Evolutionary conservation across 2,113 vertebrate species (phyloP).

Genomic region (Hyperopisus bebe): DNA sequence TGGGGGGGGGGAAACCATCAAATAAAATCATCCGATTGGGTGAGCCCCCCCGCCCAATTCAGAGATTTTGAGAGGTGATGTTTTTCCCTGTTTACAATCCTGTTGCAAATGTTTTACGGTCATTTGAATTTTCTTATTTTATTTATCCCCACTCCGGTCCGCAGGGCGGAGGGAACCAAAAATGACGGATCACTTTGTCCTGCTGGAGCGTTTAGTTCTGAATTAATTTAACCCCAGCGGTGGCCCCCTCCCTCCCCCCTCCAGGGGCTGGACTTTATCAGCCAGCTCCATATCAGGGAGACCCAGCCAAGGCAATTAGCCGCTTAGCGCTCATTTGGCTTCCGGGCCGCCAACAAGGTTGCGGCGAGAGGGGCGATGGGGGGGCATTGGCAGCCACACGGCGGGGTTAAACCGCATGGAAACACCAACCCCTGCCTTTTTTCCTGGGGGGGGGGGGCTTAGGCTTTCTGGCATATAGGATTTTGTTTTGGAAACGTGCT

Average conservation of each 20-base stretch:
- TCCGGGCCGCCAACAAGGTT: neutral
- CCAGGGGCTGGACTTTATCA: conserved; percentile 11
- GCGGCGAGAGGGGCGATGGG: neutral
- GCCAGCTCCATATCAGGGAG: neutral
- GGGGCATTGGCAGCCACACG: neutral
- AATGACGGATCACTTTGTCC: conserved; percentile 1
- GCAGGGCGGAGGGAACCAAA: neutral
- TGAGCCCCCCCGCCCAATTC: neutral
- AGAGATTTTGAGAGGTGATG: neutral
- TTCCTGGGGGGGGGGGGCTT: neutral
- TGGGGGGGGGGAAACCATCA: neutral
- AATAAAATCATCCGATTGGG: neutral
- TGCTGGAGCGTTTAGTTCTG: conserved; percentile 12
- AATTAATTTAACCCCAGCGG: conserved; percentile 20
- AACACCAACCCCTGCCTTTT: neutral
- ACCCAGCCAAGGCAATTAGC: conserved; percentile 12
- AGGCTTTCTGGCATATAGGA: neutral
- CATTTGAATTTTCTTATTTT: conserved; percentile 1
- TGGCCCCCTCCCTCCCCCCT: neutral
- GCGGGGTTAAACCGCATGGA: neutral
- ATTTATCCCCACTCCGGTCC: neutral
- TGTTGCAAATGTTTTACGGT: neutral
- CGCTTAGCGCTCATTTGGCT: neutral
- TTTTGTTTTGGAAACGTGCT: neutral
- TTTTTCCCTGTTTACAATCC: neutral